phyloP scores from a whole-genome alignment of 1,140 invertebrate genomes.

The Babylonia areolata region DNA sequence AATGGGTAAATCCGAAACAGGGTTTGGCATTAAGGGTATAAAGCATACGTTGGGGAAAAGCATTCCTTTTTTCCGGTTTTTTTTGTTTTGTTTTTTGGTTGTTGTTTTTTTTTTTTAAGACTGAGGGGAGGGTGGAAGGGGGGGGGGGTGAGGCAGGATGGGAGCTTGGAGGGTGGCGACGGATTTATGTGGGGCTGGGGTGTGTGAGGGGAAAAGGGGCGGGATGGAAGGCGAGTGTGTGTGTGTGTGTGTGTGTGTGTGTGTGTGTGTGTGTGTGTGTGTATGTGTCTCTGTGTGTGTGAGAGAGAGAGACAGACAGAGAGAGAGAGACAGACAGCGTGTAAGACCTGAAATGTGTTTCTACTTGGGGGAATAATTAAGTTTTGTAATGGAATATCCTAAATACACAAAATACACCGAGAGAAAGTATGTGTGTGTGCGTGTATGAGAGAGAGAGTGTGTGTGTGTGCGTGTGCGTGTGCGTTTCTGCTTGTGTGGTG shows the following conservation, averaged over 20 bases:
- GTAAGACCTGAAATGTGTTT: too few relatives aligned
- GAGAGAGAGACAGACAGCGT: neutral
- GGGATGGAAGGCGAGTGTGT: neutral
- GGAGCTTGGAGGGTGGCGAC: neutral
- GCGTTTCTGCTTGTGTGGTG: constrained; percentile 2
- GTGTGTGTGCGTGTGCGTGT: neutral
- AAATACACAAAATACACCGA: too few relatives aligned
- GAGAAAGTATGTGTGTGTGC: neutral
- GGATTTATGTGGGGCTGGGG: neutral
- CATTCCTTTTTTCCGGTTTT: too few relatives aligned
- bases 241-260: constrained; percentile 9
- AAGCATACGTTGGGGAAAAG: too few relatives aligned
- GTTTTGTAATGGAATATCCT: too few relatives aligned
- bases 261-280: constrained; percentile 4
- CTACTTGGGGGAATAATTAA: too few relatives aligned
- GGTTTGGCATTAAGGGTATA: too few relatives aligned
- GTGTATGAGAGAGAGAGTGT: neutral
- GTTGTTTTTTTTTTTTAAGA: too few relatives aligned
- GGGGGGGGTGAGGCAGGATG: neutral
- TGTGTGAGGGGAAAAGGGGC: neutral
- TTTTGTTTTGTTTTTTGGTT: too few relatives aligned
- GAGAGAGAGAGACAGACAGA: neutral
- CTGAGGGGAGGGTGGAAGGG: neutral
- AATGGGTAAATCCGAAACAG: too few relatives aligned
- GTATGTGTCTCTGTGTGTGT: neutral